Conservation (phyloP, 2,888 invertebrate genomes). For the Eilema griseolum region DNA sequence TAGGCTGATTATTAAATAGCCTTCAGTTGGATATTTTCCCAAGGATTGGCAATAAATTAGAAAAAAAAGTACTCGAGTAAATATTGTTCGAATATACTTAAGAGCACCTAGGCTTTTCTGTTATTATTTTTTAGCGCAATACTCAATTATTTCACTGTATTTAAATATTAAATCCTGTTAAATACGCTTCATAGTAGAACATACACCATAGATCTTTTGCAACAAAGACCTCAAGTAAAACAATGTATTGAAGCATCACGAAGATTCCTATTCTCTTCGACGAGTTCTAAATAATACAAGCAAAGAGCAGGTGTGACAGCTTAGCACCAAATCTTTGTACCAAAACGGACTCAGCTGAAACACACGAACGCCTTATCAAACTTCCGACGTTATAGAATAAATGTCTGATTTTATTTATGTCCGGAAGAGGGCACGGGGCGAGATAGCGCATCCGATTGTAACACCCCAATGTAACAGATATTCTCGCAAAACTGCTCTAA, state of each 20-base stretch:
- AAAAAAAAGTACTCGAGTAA: no score
- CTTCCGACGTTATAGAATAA: slow-evolving; percentile 82
- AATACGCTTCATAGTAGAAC: not conserved
- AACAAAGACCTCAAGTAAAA: slow-evolving; percentile 9
- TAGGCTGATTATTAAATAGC: no score
- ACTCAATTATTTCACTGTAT: not conserved
- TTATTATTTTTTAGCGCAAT: no score
- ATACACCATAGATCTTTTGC: not conserved
- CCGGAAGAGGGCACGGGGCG: slow-evolving; percentile 75
- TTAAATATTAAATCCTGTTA: not conserved
- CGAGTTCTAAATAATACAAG: slow-evolving; percentile 20
- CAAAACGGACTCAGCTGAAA: slow-evolving; percentile 48
- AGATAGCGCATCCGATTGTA: slow-evolving; percentile 76
- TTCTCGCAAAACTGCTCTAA: slow-evolving; percentile 70
- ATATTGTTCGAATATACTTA: no score
- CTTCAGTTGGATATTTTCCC: no score
- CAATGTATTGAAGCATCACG: slow-evolving; percentile 6
- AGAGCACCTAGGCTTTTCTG: no score
- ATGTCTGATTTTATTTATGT: slow-evolving; percentile 81
- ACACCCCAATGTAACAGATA: slow-evolving; percentile 77
- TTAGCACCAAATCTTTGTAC: slow-evolving; percentile 39
- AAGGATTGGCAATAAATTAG: no score
- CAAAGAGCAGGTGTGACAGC: slow-evolving; percentile 37
- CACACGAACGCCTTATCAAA: slow-evolving; percentile 74
- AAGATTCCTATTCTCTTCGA: not conserved